phyloP scores from a whole-genome alignment of 2,888 invertebrate genomes.

The Ennomos quercinarius region DNA sequence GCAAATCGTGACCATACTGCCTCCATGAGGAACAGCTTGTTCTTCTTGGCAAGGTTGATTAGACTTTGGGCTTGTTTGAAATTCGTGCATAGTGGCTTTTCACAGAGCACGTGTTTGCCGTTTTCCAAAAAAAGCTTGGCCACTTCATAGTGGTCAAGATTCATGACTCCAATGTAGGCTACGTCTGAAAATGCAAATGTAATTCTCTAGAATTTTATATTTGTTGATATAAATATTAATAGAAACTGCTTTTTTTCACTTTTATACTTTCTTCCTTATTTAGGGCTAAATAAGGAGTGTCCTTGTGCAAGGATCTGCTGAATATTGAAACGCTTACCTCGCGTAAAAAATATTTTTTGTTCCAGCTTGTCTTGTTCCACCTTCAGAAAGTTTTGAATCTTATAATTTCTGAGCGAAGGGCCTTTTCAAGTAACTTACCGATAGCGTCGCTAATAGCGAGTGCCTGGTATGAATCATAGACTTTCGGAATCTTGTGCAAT shows the following conservation, averaged over 20 bases:
- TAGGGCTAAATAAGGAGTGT: too few species aligned
- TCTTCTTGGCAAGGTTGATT: conserved; percentile 87
- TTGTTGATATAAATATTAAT: too few species aligned
- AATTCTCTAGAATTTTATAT: too few species aligned
- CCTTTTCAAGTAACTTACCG: conserved; percentile 78
- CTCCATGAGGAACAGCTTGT: conserved; percentile 94
- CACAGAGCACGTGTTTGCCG: conserved; percentile 95
- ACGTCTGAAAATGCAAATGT: conserved; percentile 86
- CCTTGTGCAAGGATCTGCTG: too few species aligned
- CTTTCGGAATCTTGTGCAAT: conserved; percentile 87
- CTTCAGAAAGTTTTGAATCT: too few species aligned
- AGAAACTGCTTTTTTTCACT: too few species aligned
- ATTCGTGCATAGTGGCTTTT: conserved; percentile 95
- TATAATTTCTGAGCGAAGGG: too few species aligned
- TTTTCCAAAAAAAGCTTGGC: conserved; percentile 90
- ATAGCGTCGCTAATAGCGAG: conserved; percentile 90
- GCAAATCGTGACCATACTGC: conserved; percentile 96
- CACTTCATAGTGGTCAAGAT: conserved; percentile 90
- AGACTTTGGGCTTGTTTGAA: conserved; percentile 89
- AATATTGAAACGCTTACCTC: too few species aligned
- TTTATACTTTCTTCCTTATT: too few species aligned
- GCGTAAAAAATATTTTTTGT: too few species aligned
- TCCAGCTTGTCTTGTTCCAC: too few species aligned
- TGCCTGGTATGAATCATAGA: conserved; percentile 90
- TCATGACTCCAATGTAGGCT: conserved; percentile 92